Evolutionary conservation across 1,140 invertebrate genomes (phyloP).

Genomic region (Akabosia matsudoensis): DNA sequence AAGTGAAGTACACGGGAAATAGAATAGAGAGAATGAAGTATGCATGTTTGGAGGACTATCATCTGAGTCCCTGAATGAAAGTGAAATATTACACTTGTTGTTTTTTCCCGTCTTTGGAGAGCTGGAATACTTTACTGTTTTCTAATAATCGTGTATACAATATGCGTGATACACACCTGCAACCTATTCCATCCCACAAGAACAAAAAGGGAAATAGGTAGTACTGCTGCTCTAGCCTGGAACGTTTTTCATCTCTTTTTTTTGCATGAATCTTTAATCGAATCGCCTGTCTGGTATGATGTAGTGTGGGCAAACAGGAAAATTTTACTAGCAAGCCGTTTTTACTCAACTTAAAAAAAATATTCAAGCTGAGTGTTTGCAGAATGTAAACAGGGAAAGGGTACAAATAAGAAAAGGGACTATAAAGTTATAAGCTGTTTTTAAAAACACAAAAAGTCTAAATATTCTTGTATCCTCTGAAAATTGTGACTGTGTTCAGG

Average conservation of each 20-base stretch:
- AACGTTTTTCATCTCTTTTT: not conserved
- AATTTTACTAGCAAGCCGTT: too few relatives aligned
- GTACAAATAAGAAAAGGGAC: too few relatives aligned
- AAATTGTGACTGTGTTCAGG: too few relatives aligned
- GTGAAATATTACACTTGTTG: conserved; percentile 24
- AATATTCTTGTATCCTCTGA: too few relatives aligned
- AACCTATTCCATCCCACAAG: not conserved
- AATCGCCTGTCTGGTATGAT: conserved; percentile 5
- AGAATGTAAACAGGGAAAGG: too few relatives aligned
- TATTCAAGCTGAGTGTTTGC: not conserved
- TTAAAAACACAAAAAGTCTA: too few relatives aligned
- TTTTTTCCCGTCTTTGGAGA: not conserved
- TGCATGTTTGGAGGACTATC: not conserved
- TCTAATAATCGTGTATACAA: not conserved
- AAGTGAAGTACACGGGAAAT: too few relatives aligned
- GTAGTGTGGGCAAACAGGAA: not conserved
- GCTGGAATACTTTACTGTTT: not conserved
- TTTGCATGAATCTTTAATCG: conserved; percentile 21
- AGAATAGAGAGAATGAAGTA: too few relatives aligned
- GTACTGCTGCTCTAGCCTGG: too few relatives aligned
- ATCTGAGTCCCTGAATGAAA: not conserved
- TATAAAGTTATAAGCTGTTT: too few relatives aligned
- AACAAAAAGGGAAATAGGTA: not conserved
- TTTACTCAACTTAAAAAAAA: not conserved
- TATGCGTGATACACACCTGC: not conserved